These are phyloP conservation scores for Diarsia brunnea DNA, from an alignment of 2,888 invertebrate genomes.

Conservation along the genomic window DNA sequence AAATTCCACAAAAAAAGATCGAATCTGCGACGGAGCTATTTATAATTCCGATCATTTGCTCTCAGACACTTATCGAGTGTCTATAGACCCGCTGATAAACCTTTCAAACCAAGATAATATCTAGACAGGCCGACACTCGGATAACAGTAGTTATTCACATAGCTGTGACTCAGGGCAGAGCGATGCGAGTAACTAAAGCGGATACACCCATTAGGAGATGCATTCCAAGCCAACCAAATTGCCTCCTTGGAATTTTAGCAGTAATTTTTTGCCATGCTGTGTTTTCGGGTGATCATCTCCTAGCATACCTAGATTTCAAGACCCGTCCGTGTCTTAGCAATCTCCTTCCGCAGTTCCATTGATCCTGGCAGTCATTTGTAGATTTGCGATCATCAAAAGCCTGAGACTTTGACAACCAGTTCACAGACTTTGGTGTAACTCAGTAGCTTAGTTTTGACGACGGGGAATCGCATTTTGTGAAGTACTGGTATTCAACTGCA, in stretches of 20 bases:
- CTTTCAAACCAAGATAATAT: slow-evolving; percentile 28
- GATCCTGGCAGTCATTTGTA: not conserved
- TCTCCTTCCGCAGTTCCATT: too few relatives aligned
- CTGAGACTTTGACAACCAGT: not conserved
- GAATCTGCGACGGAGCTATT: not conserved
- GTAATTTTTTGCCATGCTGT: slow-evolving; percentile 20
- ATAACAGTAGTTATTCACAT: slow-evolving; percentile 27
- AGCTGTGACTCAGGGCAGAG: slow-evolving; percentile 51
- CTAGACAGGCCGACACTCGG: slow-evolving; percentile 30
- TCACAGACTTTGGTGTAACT: not conserved
- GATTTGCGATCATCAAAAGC: not conserved
- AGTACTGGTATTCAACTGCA: not conserved
- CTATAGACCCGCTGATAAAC: slow-evolving; percentile 23
- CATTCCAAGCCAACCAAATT: slow-evolving; percentile 54
- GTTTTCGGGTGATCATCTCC: not conserved
- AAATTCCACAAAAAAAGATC: not conserved
- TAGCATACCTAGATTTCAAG: not conserved
- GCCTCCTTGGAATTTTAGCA: slow-evolving; percentile 14
- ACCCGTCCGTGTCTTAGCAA: rapidly evolving
- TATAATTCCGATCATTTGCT: not conserved
- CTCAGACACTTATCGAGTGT: slow-evolving; percentile 16
- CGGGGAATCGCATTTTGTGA: not conserved
- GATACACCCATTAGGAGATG: slow-evolving; percentile 53
- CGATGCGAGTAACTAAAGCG: slow-evolving; percentile 50
- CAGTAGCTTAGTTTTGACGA: not conserved